Conservation (phyloP, 2,113 vertebrate species). For the Acrocephalus arundinaceus region DNA sequence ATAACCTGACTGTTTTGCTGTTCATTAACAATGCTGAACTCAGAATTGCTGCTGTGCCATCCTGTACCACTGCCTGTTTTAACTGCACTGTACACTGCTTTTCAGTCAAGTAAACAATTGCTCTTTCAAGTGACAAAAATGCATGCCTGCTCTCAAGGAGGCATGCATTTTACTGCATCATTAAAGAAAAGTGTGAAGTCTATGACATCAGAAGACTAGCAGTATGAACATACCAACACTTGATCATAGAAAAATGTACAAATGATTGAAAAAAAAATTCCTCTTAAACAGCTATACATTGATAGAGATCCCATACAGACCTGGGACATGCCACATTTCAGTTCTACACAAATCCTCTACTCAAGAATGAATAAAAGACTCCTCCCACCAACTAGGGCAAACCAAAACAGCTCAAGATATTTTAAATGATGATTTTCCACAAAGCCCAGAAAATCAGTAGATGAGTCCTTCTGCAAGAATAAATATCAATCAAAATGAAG, state of each 20-base stretch:
- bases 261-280: not conserved
- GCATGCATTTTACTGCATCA: not conserved
- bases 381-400: not conserved
- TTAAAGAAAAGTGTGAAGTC: slow-evolving; percentile 48
- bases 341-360: not conserved
- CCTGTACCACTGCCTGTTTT: not conserved
- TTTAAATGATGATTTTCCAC: not conserved
- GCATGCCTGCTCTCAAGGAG: not conserved
- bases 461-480: not conserved
- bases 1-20: not conserved
- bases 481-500: not conserved
- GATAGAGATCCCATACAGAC: not conserved
- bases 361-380: not conserved
- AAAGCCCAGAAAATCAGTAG: not conserved
- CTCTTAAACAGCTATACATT: not conserved
- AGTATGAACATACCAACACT: not conserved
- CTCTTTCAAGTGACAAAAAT: slow-evolving; percentile 43
- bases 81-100: not conserved
- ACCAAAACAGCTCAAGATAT: not conserved
- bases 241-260: slow-evolving; percentile 2
- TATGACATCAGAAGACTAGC: slow-evolving; percentile 22
- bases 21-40: slow-evolving; percentile 14
- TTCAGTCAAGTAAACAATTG: slow-evolving; percentile 38
- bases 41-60: not conserved
- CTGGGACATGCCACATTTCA: not conserved